phyloP scores from a whole-genome alignment of 2,113 vertebrate genomes.

The Trochalopteron elliotii region DNA sequence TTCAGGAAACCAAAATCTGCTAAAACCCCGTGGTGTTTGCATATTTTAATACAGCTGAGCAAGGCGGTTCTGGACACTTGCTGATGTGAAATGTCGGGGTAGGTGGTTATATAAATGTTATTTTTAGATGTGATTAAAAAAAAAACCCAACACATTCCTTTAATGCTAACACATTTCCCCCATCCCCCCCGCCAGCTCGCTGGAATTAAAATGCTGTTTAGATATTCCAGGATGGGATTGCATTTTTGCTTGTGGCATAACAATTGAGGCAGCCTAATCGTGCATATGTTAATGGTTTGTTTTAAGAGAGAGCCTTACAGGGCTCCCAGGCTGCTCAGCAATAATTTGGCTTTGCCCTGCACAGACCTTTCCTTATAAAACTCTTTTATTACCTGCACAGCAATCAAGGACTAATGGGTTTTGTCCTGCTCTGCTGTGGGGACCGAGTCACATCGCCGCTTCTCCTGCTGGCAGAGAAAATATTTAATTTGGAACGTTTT shows the following conservation, averaged over 20 bases:
- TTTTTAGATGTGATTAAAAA: constrained; percentile 48
- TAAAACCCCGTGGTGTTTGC: neutral
- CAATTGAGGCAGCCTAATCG: neutral
- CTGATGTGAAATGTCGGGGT: constrained; percentile 20
- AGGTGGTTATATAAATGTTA: constrained; percentile 61
- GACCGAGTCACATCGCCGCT: neutral
- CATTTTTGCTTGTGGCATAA: neutral
- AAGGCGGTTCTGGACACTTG: constrained; percentile 28
- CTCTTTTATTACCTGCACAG: neutral
- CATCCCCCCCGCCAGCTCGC: neutral
- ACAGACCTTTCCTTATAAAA: neutral
- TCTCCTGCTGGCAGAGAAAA: neutral
- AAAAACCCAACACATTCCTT: neutral
- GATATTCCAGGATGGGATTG: neutral
- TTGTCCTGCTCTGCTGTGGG: neutral
- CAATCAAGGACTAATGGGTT: neutral
- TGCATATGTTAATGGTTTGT: neutral
- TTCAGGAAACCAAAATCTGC: constrained; percentile 28
- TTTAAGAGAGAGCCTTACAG: neutral
- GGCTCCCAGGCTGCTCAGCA: neutral
- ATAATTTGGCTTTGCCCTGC: neutral
- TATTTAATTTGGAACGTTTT: neutral
- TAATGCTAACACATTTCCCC: neutral
- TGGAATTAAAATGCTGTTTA: neutral
- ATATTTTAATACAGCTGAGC: constrained; percentile 48